phyloP scores from a whole-genome alignment of 2,888 invertebrate species.

The Polymixis lichenea region DNA sequence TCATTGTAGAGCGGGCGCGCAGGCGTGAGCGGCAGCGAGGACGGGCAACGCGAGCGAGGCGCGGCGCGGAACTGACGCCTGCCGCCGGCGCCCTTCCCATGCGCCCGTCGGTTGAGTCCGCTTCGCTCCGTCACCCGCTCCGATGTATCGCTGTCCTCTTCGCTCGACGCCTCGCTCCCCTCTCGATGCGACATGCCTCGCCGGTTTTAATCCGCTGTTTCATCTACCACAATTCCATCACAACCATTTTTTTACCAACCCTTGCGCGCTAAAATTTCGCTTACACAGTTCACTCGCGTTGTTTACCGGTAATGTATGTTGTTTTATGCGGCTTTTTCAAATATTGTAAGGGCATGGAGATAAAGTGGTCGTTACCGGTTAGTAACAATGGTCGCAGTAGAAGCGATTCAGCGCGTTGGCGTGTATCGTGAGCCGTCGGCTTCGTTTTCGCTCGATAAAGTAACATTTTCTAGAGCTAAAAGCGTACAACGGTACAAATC shows the following conservation, averaged over 20 bases:
- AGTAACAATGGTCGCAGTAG: slow-evolving; percentile 70
- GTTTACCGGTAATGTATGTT: slow-evolving; percentile 57
- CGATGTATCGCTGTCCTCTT: slow-evolving; percentile 74
- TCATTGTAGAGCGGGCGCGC: slow-evolving; percentile 82
- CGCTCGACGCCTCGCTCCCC: slow-evolving; percentile 83
- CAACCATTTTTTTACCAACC: slow-evolving; percentile 30
- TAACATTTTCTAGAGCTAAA: slow-evolving; percentile 27
- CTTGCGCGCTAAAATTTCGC: slow-evolving; percentile 41
- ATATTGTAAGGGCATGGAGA: slow-evolving; percentile 62
- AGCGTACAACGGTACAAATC: slow-evolving; percentile 38
- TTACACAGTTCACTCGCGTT: not conserved
- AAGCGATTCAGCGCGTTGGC: slow-evolving; percentile 72
- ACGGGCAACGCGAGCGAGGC: slow-evolving; percentile 75
- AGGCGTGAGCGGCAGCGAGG: slow-evolving; percentile 72
- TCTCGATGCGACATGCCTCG: slow-evolving; percentile 76
- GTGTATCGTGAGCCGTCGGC: slow-evolving; percentile 24
- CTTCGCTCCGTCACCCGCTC: slow-evolving; percentile 79
- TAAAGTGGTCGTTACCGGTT: slow-evolving; percentile 65
- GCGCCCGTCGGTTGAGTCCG: slow-evolving; percentile 64
- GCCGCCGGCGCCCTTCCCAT: slow-evolving; percentile 63
- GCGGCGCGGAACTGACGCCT: slow-evolving; percentile 77
- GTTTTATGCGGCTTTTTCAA: slow-evolving; percentile 19
- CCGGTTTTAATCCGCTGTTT: slow-evolving; percentile 64
- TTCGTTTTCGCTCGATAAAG: slow-evolving; percentile 60
- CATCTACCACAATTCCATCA: slow-evolving; percentile 13